These are phyloP conservation scores for Xiphorhynchus elegans DNA, from an alignment of 2,113 vertebrate species.

Conservation along the genomic window DNA sequence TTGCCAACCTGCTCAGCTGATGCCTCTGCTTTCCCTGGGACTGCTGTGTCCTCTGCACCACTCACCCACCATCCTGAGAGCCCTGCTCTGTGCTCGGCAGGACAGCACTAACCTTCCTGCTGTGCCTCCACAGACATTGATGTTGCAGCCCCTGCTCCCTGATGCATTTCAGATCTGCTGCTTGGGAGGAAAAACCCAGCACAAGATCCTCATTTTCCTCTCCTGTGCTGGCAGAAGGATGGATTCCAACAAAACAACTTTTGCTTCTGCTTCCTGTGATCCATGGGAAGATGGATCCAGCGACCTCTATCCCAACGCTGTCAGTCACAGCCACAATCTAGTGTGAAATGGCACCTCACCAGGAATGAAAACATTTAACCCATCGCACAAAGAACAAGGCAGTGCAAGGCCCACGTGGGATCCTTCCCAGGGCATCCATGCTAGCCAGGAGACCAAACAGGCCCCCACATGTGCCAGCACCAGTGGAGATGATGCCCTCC, in stretches of 20 bases:
- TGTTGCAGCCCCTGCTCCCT: not conserved
- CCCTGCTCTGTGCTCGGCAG: not conserved
- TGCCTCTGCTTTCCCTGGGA: not conserved
- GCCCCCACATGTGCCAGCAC: not conserved
- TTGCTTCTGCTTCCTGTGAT: not conserved
- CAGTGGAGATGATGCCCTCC: not conserved
- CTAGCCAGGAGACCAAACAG: not conserved
- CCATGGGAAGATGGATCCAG: not conserved
- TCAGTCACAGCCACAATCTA: not conserved
- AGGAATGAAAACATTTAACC: not conserved
- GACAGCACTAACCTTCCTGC: not conserved
- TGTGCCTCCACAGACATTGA: fast-evolving
- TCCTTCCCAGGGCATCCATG: not conserved
- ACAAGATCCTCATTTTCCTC: not conserved
- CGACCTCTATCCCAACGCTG: not conserved
- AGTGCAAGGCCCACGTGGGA: not conserved
- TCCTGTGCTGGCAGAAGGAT: not conserved
- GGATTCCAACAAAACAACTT: not conserved
- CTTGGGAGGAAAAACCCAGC: not conserved
- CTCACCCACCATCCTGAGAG: fast-evolving
- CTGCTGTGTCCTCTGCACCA: not conserved
- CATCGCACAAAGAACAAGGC: not conserved
- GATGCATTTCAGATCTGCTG: not conserved
- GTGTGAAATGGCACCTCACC: not conserved
- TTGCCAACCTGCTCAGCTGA: not conserved